These are phyloP conservation scores for Fukomys damarensis DNA, from an alignment of 2,113 vertebrate genomes.

Conservation along the genomic window DNA sequence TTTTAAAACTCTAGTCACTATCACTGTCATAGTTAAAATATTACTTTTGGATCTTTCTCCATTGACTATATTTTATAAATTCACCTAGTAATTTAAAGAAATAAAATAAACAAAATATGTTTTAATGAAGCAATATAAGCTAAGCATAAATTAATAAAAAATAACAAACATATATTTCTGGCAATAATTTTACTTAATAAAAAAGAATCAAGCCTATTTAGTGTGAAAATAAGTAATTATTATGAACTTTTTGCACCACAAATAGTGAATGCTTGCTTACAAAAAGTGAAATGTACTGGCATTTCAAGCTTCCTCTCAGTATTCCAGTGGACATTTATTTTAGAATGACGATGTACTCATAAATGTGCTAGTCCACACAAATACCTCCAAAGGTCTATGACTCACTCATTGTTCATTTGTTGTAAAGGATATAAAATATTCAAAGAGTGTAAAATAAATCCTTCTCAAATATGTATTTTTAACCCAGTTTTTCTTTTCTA, in stretches of 20 bases:
- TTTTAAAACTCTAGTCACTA: not conserved
- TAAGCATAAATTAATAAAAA: conserved; percentile 38
- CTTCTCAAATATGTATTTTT: not conserved
- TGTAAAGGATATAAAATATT: not conserved
- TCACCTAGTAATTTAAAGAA: not conserved
- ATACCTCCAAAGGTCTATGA: not conserved
- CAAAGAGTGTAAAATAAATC: not conserved
- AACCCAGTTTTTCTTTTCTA: not conserved
- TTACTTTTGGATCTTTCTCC: not conserved
- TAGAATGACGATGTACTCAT: not conserved
- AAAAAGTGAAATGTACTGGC: not conserved
- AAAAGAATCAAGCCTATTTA: not conserved
- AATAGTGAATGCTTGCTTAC: not conserved
- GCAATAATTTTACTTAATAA: not conserved
- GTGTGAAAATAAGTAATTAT: not conserved
- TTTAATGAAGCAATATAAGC: not conserved
- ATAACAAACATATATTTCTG: not conserved
- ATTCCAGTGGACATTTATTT: not conserved
- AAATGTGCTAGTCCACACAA: not conserved
- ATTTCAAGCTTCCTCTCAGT: not conserved
- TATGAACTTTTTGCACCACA: not conserved
- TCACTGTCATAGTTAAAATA: not conserved
- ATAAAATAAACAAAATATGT: not conserved
- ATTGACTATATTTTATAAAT: not conserved
- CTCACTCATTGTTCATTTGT: not conserved